Evolutionary conservation across 1,140 invertebrate species (phyloP).

Genomic region (Paraescarpia echinospica): DNA sequence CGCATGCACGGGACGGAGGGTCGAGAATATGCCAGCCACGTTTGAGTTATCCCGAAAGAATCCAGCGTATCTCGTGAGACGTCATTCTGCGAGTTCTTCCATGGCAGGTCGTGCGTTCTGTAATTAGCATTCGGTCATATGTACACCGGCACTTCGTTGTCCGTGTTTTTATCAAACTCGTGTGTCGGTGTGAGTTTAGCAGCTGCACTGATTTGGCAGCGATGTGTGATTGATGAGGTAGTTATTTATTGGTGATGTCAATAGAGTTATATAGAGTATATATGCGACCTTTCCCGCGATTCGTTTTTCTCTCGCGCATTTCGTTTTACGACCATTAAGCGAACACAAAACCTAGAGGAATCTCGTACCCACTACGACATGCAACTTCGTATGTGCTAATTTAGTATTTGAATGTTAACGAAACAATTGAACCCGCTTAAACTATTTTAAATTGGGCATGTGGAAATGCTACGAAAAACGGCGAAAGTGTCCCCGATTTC

Average conservation of each 20-base stretch:
- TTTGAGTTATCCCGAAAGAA: not conserved
- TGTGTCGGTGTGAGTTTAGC: not conserved
- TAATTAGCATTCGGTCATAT: not conserved
- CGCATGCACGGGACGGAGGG: not conserved
- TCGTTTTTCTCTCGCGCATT: too few species aligned
- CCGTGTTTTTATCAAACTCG: not conserved
- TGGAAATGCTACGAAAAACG: too few species aligned
- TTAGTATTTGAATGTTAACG: too few species aligned
- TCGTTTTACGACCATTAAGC: too few species aligned
- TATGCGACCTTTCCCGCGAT: too few species aligned
- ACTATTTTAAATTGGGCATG: too few species aligned
- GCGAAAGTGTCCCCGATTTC: too few species aligned
- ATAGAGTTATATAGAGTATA: not conserved
- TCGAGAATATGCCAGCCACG: not conserved
- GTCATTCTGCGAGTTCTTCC: not conserved
- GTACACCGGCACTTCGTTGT: not conserved
- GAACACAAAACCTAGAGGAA: too few species aligned
- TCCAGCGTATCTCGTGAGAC: not conserved
- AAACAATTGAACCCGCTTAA: too few species aligned
- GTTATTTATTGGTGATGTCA: not conserved
- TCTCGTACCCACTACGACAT: too few species aligned
- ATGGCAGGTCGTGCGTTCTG: not conserved
- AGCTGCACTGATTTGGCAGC: not conserved
- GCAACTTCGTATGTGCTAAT: too few species aligned
- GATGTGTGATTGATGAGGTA: not conserved